A percentile compares a stretch with the other conserved stretches of the same genome.
phyloP scores from a whole-genome alignment of 2,888 invertebrate genomes.

The Plebejus argus region DNA sequence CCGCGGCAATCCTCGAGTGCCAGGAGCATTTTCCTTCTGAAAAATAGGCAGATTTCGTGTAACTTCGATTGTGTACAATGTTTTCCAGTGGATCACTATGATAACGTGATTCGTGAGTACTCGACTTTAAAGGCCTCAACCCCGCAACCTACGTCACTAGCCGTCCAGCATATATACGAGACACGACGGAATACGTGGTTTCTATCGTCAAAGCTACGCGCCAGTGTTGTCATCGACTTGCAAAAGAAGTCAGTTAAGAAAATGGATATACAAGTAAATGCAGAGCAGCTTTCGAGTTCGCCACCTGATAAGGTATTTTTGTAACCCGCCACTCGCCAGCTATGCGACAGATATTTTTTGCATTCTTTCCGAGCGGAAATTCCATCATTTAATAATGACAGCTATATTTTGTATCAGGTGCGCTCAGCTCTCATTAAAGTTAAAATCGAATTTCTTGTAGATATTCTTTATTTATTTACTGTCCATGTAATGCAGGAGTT shows the following conservation, averaged over 20 bases:
- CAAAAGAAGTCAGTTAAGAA: constrained; percentile 13
- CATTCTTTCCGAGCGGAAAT: neutral
- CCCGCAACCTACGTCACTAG: neutral
- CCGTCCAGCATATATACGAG: neutral
- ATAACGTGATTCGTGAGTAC: neutral
- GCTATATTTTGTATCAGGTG: neutral
- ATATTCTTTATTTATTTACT: neutral
- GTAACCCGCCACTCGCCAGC: neutral
- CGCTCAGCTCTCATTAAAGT: neutral
- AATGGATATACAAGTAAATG: constrained; percentile 11
- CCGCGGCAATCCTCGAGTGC: too few species aligned
- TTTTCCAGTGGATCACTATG: neutral
- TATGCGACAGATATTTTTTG: constrained; percentile 38
- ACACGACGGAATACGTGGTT: neutral
- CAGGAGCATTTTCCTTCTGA: too few species aligned
- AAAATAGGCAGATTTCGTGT: neutral
- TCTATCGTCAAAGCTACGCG: constrained; percentile 10
- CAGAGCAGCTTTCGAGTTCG: constrained; percentile 49
- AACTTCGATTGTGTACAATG: neutral
- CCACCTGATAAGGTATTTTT: constrained; percentile 54
- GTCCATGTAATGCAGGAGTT: neutral
- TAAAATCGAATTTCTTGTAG: neutral
- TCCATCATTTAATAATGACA: neutral
- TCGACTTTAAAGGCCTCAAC: neutral
- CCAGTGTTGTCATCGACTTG: neutral